phyloP scores from a whole-genome alignment of 2,113 vertebrate genomes.

The Puntigrus tetrazona region DNA sequence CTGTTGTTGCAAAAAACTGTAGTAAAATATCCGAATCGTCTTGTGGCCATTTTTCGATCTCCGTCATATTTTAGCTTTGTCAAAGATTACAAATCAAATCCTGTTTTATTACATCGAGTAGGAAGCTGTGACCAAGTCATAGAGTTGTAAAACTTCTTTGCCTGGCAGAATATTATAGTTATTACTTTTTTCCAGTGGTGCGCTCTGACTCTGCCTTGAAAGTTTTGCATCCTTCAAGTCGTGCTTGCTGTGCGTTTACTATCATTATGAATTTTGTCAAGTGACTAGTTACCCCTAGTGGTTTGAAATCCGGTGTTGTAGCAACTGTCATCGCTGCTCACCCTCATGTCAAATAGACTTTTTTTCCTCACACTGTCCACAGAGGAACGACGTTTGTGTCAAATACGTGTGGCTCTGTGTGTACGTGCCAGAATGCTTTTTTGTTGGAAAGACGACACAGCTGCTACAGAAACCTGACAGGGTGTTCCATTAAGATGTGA shows the following conservation, averaged over 20 bases:
- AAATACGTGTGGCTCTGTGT: constrained; percentile 31
- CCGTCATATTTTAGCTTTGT: background rate
- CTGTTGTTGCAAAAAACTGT: background rate
- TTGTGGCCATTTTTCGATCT: background rate
- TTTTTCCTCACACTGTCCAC: constrained; percentile 9
- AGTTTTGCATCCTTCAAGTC: background rate
- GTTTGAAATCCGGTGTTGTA: constrained; percentile 38
- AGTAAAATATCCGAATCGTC: background rate
- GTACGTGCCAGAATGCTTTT: background rate
- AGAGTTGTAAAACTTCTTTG: background rate
- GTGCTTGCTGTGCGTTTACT: background rate
- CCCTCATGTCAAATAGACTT: constrained; percentile 37
- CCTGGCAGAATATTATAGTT: background rate
- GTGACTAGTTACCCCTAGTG: background rate
- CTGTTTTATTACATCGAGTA: background rate
- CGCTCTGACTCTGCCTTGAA: background rate
- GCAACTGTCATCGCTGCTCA: constrained; percentile 25
- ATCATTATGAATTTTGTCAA: background rate
- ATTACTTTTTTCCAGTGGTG: background rate
- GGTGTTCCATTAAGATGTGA: constrained; percentile 48
- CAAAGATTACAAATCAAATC: background rate
- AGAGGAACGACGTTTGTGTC: background rate
- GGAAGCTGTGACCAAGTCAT: background rate
- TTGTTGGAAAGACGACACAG: constrained; percentile 8
- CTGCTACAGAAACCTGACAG: constrained; percentile 29